A percentile compares a stretch with the other conserved stretches of the same genome.
Evolutionary conservation across 1,140 invertebrate genomes (phyloP).

Genomic region (fruit fly (Drosophila melanogaster)): DNA sequence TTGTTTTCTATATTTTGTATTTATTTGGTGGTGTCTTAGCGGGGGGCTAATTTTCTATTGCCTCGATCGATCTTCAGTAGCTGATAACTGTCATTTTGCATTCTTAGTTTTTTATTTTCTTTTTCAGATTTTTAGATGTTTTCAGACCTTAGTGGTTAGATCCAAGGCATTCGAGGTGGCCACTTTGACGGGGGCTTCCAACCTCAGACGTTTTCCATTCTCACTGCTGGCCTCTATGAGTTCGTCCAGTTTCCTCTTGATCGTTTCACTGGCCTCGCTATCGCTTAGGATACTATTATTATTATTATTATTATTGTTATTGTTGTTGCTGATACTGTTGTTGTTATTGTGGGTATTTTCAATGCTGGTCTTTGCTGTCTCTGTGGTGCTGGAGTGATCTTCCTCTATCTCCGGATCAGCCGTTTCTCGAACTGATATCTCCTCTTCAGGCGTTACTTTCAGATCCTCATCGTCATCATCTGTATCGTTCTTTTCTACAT

Average conservation of each 20-base stretch:
- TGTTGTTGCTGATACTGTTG: conserved; percentile 69
- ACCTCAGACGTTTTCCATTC: conserved; percentile 77
- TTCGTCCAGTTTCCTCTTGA: conserved; percentile 77
- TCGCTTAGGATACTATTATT: conserved; percentile 62
- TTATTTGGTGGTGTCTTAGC: conserved; percentile 51
- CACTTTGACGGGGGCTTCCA: conserved; percentile 85
- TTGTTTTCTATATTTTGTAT: conserved; percentile 25
- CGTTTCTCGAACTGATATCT: conserved; percentile 78
- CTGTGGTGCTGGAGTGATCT: conserved; percentile 22
- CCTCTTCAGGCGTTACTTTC: conserved; percentile 55
- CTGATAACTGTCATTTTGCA: conserved; percentile 37
- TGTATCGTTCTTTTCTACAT: conserved; percentile 38
- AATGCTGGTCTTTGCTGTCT: conserved; percentile 58
- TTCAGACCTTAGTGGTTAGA: conserved; percentile 86
- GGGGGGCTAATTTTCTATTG: conserved; percentile 43
- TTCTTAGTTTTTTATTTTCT: neutral
- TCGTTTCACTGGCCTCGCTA: conserved; percentile 69
- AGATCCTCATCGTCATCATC: conserved; percentile 65
- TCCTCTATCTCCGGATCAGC: conserved; percentile 50
- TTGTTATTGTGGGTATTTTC: conserved; percentile 69
- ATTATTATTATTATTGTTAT: conserved; percentile 57
- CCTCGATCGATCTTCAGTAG: conserved; percentile 42
- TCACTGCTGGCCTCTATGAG: conserved; percentile 85
- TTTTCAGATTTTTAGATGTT: neutral
- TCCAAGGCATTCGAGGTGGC: conserved; percentile 87